Percentiles rank a stretch among this genome's conserved stretches.
Conservation (phyloP, 2,113 vertebrate genomes). For the Clinocottus analis region DNA sequence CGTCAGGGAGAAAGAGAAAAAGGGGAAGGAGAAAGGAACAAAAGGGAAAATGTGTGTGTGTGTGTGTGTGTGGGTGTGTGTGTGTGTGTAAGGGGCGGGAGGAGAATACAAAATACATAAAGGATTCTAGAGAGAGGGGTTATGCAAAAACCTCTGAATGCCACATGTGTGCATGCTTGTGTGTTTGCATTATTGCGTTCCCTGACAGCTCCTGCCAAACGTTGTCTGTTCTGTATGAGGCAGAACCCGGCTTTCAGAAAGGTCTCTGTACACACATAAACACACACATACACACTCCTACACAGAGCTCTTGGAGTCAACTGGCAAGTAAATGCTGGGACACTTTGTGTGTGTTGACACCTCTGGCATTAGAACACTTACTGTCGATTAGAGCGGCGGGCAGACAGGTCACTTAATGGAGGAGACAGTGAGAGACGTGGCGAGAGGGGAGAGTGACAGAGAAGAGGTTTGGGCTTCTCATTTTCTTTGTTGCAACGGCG, state of each 20-base stretch:
- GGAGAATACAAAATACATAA: not conserved
- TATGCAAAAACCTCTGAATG: not conserved
- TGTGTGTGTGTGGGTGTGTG: too few relatives aligned
- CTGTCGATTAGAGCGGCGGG: slow-evolving; percentile 59
- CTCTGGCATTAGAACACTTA: slow-evolving; percentile 69
- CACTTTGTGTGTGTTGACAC: slow-evolving; percentile 67
- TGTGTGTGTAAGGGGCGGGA: too few relatives aligned
- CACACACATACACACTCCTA: slow-evolving; percentile 10
- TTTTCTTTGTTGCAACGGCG: too few relatives aligned
- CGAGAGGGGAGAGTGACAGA: slow-evolving; percentile 15
- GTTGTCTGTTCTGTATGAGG: slow-evolving; percentile 18
- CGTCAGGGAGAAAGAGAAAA: slow-evolving; percentile 28
- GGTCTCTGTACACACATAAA: slow-evolving; percentile 22
- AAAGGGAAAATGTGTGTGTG: not conserved
- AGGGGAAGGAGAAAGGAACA: too few relatives aligned
- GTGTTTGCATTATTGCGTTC: slow-evolving; percentile 42
- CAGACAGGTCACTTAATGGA: slow-evolving; percentile 55
- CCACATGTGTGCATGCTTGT: slow-evolving; percentile 1
- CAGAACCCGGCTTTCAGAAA: slow-evolving; percentile 41
- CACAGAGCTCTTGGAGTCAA: slow-evolving; percentile 47
- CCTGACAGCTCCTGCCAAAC: slow-evolving; percentile 34
- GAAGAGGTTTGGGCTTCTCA: slow-evolving; percentile 2
- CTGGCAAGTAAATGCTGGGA: slow-evolving; percentile 61
- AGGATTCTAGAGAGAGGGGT: not conserved
- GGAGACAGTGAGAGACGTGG: slow-evolving; percentile 33